Evolutionary conservation across 2,888 invertebrate species (phyloP), one percentile per base, ranked within the genome.

Genomic region (Diloba caeruleocephala): DNA sequence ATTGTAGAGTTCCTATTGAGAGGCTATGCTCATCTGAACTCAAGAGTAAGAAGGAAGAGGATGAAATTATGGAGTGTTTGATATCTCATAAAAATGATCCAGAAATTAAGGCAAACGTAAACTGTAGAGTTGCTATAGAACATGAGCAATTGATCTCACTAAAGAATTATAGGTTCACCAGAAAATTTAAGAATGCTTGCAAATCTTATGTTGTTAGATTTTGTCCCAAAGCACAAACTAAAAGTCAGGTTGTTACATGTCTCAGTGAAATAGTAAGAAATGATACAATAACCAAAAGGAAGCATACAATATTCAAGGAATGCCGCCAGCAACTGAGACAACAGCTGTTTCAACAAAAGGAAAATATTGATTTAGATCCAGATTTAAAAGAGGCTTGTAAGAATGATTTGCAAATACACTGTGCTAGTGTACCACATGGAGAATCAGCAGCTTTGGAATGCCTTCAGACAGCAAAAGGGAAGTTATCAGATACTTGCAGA

Each of bases 81-180:
- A 97, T 99, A 51, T 94, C 96, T 26, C 97, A 98, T 84, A 99
- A 99, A 90, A 98, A 98, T 85, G 96, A 98, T 74, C 95, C 96
- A 3, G 96, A 97, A 76, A 95, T 98, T 78, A 96, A 96, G 75
- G 94, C 95, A 12, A 96, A 97, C 81, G 74, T 92, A 0, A 98
- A 98, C 86, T 99, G 99, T 87, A 95, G 97, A 62, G 97, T 97
- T 26, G 98, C 98, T 56, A 97, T 99, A 39, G 99, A 99, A 89
- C 99, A 99, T 92, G 98, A 99, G 82, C 99, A 99, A 89, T 94
- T 99, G 56, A 97, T 99, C 58, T 97, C 98, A 1, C 85, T 99
- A 64, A 98, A 98, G 86, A 98, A 98, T 89, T 98, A 98, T 87
- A 96, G 96, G 76, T 99, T 99, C 84, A 98, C 97, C 0, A 97